These are phyloP conservation scores for Sclerodermus sp. DNA, from an alignment of 2,888 invertebrate species.

Conservation along the genomic window DNA sequence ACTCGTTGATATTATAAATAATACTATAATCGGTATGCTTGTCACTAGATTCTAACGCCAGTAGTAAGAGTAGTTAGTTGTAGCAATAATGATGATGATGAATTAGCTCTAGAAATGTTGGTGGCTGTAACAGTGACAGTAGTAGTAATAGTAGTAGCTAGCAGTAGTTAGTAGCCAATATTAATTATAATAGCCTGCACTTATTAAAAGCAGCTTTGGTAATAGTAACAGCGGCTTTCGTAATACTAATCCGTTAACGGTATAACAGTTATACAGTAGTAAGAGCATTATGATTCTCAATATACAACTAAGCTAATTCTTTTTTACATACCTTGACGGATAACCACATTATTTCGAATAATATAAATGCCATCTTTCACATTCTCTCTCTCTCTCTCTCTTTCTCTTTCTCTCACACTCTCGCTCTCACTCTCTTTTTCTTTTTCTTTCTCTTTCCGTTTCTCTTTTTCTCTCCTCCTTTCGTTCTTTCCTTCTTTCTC, in stretches of 20 bases:
- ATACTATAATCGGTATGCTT: constrained; percentile 29
- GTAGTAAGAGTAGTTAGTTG: constrained; percentile 31
- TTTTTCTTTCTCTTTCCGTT: background rate
- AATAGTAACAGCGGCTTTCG: constrained; percentile 2
- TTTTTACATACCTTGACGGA: constrained; percentile 34
- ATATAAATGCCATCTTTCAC: constrained; percentile 21
- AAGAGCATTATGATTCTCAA: constrained; percentile 39
- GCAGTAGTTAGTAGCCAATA: constrained; percentile 29
- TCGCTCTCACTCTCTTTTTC: background rate
- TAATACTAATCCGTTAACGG: constrained; percentile 26
- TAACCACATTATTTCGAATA: constrained; percentile 23
- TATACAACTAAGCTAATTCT: constrained; percentile 41
- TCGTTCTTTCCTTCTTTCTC: too few relatives aligned
- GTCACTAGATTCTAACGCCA: constrained; percentile 32
- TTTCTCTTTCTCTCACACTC: background rate
- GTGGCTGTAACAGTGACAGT: constrained; percentile 32
- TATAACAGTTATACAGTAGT: constrained; percentile 34
- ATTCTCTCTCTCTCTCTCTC: background rate
- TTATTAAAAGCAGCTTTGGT: constrained; percentile 23
- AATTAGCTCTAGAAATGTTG: constrained; percentile 8
- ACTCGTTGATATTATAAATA: constrained; percentile 31
- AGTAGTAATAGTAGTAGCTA: constrained; percentile 25
- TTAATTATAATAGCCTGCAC: constrained; percentile 25
- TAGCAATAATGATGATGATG: constrained; percentile 30
- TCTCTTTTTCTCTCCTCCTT: background rate